These are phyloP conservation scores for Sebastes dallii DNA, from an alignment of 2,797 vertebrate genomes.

Conservation along the genomic window DNA sequence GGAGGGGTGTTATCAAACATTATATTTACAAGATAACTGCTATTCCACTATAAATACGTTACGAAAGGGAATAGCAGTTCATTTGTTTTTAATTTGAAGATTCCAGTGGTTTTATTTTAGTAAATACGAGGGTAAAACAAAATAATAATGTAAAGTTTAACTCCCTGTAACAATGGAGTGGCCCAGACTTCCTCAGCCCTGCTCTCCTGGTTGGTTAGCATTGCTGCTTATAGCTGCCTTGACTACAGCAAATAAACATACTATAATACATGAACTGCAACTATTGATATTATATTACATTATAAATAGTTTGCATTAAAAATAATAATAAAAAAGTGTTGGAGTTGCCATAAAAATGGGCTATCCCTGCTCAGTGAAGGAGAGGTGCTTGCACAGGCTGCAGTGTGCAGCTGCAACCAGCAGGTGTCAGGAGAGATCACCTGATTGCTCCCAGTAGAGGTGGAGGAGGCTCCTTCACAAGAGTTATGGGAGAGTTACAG, in stretches of 20 bases:
- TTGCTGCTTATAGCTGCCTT: slow-evolving; percentile 24
- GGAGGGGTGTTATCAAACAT: not conserved
- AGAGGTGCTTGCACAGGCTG: not conserved
- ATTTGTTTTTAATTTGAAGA: fast-evolving
- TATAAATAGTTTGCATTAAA: not conserved
- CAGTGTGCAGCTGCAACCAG: slow-evolving; percentile 26
- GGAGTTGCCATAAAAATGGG: not conserved
- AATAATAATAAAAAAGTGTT: no score
- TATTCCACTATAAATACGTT: fast-evolving
- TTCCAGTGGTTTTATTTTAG: fast-evolving
- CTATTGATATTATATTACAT: no score
- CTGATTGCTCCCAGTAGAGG: not conserved
- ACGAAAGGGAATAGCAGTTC: fast-evolving
- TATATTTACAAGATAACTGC: not conserved
- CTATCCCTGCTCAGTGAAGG: not conserved
- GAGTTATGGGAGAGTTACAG: not conserved
- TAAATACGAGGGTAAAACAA: not conserved
- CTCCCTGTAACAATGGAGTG: slow-evolving; percentile 36
- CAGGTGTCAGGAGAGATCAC: slow-evolving; percentile 53
- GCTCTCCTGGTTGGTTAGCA: slow-evolving; percentile 37
- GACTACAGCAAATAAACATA: not conserved
- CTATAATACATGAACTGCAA: not conserved
- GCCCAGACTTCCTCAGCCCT: slow-evolving; percentile 38
- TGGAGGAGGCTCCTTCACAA: not conserved
- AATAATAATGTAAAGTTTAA: not conserved